Base-by-base conservation (phyloP, 2,888 invertebrate species). In the Oscheius sp. region DNA sequence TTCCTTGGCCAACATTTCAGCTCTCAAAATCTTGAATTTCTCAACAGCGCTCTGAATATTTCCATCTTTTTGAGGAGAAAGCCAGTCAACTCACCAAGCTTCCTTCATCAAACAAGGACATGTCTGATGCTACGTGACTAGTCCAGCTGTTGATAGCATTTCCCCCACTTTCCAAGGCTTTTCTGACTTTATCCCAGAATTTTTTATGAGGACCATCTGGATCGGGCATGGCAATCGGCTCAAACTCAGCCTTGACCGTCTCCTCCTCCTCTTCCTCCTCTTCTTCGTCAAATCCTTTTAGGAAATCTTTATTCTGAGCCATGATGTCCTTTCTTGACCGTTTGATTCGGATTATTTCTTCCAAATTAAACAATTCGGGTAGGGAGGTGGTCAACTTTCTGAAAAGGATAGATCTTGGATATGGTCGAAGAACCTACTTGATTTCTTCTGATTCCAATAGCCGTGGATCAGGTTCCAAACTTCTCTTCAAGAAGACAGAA, bases 401-500 rank as follows among this genome's bases (percentile, higher is more conserved):
- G 27, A n/a, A 66, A 29, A 49, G 49, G 21, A 13, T 18, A 13
- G n/a, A n/a, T n/a, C 41, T n/a, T 23, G n/a, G 7, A 6, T n/a
- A 18, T 16, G 5, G 18, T 1, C 35, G 35, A 16, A 16, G 2
- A 16, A 1, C 27, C 18, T 45, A 70, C 70, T 70, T 49, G 59
- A 41, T 27, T 25, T 27, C 43, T 23, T 58, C 49, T n/a, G 61
- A 69, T 6, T 56, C 41, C 12, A 25, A n/a, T 18, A 58, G 6
- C 25, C 21, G 16, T 23, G 27, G 43, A 53, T 55, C 55, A 1
- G 69, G 70, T 25, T 59, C 59, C 5, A 70, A 35, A 25, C 59
- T 25, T 16, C 70, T n/a, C n/a, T 70, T 70, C 59, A 70, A 25
- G 52, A 70, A 70, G 45, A 59, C 35, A 16, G 70, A 70, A 9